Conservation (phyloP, 2,797 vertebrate genomes). For the Eidolon dupreanum region DNA sequence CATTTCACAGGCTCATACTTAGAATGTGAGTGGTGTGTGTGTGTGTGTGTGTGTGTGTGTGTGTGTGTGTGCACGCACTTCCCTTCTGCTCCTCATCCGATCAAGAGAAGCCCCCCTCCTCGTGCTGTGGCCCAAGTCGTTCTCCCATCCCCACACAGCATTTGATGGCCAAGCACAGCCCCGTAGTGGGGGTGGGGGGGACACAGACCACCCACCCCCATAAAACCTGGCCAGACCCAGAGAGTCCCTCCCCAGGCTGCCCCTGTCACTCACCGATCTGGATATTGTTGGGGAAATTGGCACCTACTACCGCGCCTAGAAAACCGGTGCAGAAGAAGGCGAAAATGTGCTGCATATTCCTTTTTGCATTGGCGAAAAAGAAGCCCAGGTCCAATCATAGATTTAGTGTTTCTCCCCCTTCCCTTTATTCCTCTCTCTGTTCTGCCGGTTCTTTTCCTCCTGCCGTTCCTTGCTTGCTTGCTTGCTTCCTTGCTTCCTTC, state of each 20-base stretch:
- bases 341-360: slow-evolving; percentile 99
- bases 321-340: slow-evolving; percentile 98
- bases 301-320: slow-evolving; percentile 98
- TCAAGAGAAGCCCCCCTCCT: slow-evolving; percentile 52
- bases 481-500: slow-evolving; percentile 80
- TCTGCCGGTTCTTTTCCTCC: slow-evolving; percentile 80
- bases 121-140: background rate
- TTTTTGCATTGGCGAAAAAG: slow-evolving; percentile 98
- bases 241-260: slow-evolving; percentile 22
- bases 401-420: slow-evolving; percentile 83
- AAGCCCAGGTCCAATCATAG: slow-evolving; percentile 95
- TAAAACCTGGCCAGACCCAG: background rate
- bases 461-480: slow-evolving; percentile 72
- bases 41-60: background rate
- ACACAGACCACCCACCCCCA: background rate
- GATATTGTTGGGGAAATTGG: slow-evolving; percentile 99
- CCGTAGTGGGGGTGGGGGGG: background rate
- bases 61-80: slow-evolving; percentile 52
- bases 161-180: slow-evolving; percentile 4
- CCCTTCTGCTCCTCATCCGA: slow-evolving; percentile 51
- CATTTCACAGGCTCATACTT: slow-evolving; percentile 80
- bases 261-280: slow-evolving; percentile 95
- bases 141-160: slow-evolving; percentile 18
- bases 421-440: slow-evolving; percentile 75
- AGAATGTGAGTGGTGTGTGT: slow-evolving; percentile 28